Base-by-base conservation (phyloP, 2,113 vertebrate species). In the Antigone vipio region DNA sequence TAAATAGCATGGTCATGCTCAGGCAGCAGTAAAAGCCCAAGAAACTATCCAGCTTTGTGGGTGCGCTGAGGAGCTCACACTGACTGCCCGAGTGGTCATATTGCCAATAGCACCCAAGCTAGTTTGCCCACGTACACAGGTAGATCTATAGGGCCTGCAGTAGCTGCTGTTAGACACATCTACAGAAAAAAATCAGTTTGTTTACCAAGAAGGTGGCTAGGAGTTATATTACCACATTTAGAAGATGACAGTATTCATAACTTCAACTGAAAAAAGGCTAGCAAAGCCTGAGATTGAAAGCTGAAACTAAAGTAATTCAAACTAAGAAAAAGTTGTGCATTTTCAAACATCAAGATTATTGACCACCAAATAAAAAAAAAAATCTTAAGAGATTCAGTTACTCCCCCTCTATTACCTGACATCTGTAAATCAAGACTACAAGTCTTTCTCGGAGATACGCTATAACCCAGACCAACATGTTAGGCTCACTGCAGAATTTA, bases 241-340 rank as follows among this genome's bases (percentile, higher is more conserved):
- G 22, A 13, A 55, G 22, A 13, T 2, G 26, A 52, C 27, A 76
- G 8, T 20, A n/a, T 52, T 83, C 45, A 19, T 76, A 64, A 83
- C 27, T 67, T 66, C 74, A 67, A 26, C 24, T 55, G n/a, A 68
- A 75, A 7, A 42, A 88, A 35, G 34, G 32, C 23, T 23, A 47
- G 24, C 1, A 2, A 58, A 84, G 29, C 26, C 16, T 0, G 0
- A 27, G 35, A 30, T 1, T n/a, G n/a, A 89, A 95, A 89, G 18
- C 4, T 69, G 35, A 69, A 80, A 52, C 16, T n/a, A 5, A 92
- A 72, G 12, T 19, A 59, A 67, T 50, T 87, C n/a, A 62, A 35
- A 45, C 11, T 34, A 62, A 66, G 34, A 68, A 29, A 19, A 85
- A 24, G 2, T 0, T 9, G 19, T 8, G 5, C 3, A 4, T 83